These are phyloP conservation scores for Sinocyclocheilus anshuiensis DNA, from an alignment of 2,113 vertebrate genomes.

Conservation along the genomic window DNA sequence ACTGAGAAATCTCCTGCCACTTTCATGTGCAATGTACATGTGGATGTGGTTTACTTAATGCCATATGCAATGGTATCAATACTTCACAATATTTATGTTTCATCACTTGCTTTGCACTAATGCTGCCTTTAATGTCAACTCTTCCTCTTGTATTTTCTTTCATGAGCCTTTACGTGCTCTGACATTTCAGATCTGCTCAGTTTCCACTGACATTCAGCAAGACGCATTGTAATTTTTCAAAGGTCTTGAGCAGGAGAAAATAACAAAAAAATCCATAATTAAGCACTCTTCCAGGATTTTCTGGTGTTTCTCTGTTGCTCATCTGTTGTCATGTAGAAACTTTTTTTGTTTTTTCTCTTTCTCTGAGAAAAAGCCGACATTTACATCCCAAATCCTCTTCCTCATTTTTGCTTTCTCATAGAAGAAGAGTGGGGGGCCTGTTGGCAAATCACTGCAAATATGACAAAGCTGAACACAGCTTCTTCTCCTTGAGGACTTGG, in stretches of 20 bases:
- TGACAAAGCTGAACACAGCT: neutral
- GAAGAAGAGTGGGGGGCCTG: neutral
- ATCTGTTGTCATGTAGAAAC: neutral
- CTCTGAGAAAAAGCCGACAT: neutral
- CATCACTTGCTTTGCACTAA: neutral
- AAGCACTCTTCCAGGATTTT: neutral
- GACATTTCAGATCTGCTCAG: conserved; percentile 7
- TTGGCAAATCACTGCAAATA: neutral
- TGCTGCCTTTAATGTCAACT: neutral
- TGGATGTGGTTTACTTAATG: neutral
- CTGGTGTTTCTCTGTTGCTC: neutral
- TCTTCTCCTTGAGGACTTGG: conserved; percentile 17
- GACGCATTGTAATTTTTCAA: conserved; percentile 3
- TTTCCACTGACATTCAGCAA: conserved; percentile 17
- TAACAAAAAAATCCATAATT: conserved; percentile 4
- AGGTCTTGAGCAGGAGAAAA: neutral
- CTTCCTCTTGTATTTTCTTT: neutral
- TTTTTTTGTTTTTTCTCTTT: neutral
- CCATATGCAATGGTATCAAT: neutral
- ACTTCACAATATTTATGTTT: conserved; percentile 1
- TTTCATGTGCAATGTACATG: neutral
- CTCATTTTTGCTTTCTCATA: neutral
- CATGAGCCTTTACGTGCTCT: neutral
- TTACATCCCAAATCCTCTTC: conserved; percentile 2
- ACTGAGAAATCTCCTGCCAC: neutral